Percentiles rank a stretch among this genome's conserved stretches.
Conservation (phyloP, 2,113 vertebrate genomes). For the Ceyx melanurus region DNA sequence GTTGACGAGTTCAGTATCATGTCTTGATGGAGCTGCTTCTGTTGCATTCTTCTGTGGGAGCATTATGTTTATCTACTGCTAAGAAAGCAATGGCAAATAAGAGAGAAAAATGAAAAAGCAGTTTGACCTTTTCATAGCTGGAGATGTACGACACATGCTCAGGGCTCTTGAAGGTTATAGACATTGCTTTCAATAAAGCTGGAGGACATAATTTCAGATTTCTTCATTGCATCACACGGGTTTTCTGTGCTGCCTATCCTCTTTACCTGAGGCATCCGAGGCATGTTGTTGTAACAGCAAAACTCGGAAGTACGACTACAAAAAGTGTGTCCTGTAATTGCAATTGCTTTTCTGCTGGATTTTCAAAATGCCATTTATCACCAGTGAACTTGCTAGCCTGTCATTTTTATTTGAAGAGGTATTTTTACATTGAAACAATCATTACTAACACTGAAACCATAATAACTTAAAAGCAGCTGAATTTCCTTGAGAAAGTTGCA, state of each 20-base stretch:
- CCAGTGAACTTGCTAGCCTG: background rate
- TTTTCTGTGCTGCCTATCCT: background rate
- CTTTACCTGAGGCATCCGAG: background rate
- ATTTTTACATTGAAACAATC: background rate
- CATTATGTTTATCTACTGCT: background rate
- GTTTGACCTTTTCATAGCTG: constrained; percentile 15
- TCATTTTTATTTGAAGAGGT: background rate
- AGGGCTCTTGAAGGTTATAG: constrained; percentile 5
- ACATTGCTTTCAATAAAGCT: constrained; percentile 15
- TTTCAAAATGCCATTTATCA: background rate
- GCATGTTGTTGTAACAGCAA: background rate
- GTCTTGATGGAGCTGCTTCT: background rate
- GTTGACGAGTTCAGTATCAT: background rate
- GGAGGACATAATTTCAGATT: background rate
- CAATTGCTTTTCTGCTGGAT: background rate
- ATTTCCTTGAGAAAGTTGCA: background rate
- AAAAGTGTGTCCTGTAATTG: background rate
- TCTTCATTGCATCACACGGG: background rate
- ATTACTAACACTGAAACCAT: background rate
- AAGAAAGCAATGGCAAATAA: background rate
- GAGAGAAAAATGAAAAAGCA: background rate
- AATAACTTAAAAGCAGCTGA: background rate
- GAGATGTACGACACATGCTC: background rate
- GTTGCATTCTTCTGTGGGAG: background rate
- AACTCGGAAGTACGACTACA: background rate